Evolutionary conservation across 1,140 invertebrate genomes (phyloP).

Genomic region (Anastrepha ludens): DNA sequence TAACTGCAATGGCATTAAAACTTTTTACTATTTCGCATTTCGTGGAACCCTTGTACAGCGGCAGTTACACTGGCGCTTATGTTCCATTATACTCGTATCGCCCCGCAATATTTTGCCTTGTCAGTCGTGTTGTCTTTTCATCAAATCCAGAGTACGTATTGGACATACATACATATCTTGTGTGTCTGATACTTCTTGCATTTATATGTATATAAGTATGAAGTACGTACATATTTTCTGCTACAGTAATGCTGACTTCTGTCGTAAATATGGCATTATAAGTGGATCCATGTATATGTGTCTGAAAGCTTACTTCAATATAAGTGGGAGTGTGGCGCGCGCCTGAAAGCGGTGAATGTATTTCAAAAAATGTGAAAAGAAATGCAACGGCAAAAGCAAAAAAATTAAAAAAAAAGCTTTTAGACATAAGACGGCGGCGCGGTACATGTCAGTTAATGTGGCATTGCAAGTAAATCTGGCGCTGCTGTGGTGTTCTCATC

Average conservation of each 20-base stretch:
- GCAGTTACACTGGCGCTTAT: conserved; percentile 6
- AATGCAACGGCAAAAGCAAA: background rate
- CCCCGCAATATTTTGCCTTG: conserved; percentile 13
- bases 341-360: background rate
- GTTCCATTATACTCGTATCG: background rate
- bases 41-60: conserved; percentile 7
- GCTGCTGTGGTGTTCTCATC: background rate
- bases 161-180: background rate
- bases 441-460: conserved; percentile 47
- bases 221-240: background rate
- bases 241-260: conserved; percentile 48
- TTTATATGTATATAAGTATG: background rate
- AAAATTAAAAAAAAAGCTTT: conserved; percentile 12
- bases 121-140: conserved; percentile 46
- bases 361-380: background rate
- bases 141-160: conserved; percentile 23
- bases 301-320: conserved; percentile 25
- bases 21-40: conserved; percentile 50
- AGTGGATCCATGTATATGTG: conserved; percentile 25
- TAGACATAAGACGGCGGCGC: conserved; percentile 48
- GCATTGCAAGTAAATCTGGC: conserved; percentile 32
- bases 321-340: background rate
- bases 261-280: conserved; percentile 47
- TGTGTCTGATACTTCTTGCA: conserved; percentile 3
- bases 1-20: conserved; percentile 50